A percentile compares a stretch with the other conserved stretches of the same genome.
Evolutionary conservation across 1,140 invertebrate genomes (phyloP).

Genomic region (Eubasilissa regina): DNA sequence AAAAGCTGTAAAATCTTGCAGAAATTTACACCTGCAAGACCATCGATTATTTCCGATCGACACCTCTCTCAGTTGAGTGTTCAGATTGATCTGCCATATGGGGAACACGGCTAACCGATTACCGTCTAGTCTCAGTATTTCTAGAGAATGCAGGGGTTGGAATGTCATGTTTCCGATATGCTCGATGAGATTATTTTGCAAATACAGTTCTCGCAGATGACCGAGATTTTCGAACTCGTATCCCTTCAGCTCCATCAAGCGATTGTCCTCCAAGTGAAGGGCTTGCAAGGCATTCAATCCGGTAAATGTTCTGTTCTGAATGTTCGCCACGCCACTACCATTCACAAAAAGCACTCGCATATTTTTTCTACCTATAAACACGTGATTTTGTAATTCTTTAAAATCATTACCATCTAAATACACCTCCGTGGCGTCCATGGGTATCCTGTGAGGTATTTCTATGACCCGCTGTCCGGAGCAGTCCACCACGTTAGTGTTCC

Average conservation of each 20-base stretch:
- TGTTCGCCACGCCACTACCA: slow-evolving; percentile 86
- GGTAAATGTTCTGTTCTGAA: slow-evolving; percentile 94
- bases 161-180: slow-evolving; percentile 88
- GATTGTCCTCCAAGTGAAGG: slow-evolving; percentile 90
- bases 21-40: slow-evolving; percentile 92
- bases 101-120: slow-evolving; percentile 87
- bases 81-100: slow-evolving; percentile 85
- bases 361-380: slow-evolving; percentile 93
- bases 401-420: slow-evolving; percentile 93
- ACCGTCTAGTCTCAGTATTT: slow-evolving; percentile 87
- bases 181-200: slow-evolving; percentile 89
- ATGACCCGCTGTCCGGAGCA: slow-evolving; percentile 84
- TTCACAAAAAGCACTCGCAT: slow-evolving; percentile 90
- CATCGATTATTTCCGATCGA: slow-evolving; percentile 87
- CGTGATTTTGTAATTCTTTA: slow-evolving; percentile 87
- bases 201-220: slow-evolving; percentile 86
- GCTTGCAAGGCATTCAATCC: slow-evolving; percentile 86
- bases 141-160: slow-evolving; percentile 82
- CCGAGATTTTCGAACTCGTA: slow-evolving; percentile 92
- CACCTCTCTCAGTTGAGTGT: slow-evolving; percentile 80
- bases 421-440: slow-evolving; percentile 94
- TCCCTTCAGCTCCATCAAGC: slow-evolving; percentile 84
- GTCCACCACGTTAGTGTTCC: slow-evolving; percentile 94
- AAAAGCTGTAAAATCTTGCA: slow-evolving; percentile 89
- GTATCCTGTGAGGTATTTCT: slow-evolving; percentile 87